Evolutionary conservation across 2,797 vertebrate genomes (phyloP).

Genomic region (Crenichthys baileyi): DNA sequence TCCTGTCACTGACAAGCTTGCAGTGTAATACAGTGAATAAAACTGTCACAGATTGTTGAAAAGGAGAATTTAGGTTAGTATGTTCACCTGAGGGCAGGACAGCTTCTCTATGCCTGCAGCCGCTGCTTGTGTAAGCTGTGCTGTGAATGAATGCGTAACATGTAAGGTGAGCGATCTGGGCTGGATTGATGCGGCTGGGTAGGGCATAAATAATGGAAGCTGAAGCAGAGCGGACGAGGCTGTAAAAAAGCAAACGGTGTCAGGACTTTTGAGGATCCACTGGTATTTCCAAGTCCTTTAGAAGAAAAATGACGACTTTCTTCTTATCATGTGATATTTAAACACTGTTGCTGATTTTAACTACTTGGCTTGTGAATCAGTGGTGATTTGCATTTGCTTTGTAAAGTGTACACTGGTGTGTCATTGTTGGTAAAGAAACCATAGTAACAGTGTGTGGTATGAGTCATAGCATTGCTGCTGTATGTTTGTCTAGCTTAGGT

Average conservation of each 20-base stretch:
- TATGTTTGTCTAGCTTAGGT: conserved; percentile 61
- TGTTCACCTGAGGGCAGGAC: conserved; percentile 28
- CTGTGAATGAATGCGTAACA: conserved; percentile 58
- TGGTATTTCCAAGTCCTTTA: conserved; percentile 16
- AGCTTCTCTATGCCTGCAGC: conserved; percentile 11
- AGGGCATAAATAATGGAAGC: conserved; percentile 69
- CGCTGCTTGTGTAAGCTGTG: conserved; percentile 25
- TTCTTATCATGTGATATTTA: conserved; percentile 32
- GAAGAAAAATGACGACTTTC: background rate
- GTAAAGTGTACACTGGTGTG: conserved; percentile 38
- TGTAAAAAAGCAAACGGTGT: conserved; percentile 36
- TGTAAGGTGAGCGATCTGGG: conserved; percentile 59
- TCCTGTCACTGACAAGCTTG: conserved; percentile 13
- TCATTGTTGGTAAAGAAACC: conserved; percentile 54
- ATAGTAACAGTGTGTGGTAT: conserved; percentile 23
- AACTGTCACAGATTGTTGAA: background rate
- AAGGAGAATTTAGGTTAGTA: conserved; percentile 27
- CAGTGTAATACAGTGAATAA: conserved; percentile 7
- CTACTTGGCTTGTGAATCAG: conserved; percentile 25
- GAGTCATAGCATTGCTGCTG: conserved; percentile 49
- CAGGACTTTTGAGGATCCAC: conserved; percentile 27
- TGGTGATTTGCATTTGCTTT: conserved; percentile 44
- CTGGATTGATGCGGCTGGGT: conserved; percentile 62
- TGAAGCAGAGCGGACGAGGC: conserved; percentile 37
- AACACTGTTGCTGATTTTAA: conserved; percentile 19